Evolutionary conservation across 2,113 vertebrate species (phyloP).

Genomic region (Crypturellus undulatus): DNA sequence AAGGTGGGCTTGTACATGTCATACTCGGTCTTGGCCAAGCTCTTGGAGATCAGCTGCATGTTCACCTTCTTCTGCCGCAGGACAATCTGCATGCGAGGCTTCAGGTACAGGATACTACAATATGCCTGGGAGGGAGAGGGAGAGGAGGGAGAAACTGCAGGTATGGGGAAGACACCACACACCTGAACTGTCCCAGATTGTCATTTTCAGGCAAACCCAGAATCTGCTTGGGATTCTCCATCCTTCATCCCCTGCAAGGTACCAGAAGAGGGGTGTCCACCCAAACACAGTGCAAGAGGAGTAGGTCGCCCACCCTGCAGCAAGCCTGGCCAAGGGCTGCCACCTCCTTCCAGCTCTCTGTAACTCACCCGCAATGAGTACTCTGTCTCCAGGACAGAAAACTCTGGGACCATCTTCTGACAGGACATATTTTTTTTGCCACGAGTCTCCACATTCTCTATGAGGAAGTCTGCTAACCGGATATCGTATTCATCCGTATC

Average conservation of each 20-base stretch:
- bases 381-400: slow-evolving; percentile 79
- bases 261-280: neutral
- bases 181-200: neutral
- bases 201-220: neutral
- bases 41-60: slow-evolving; percentile 82
- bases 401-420: slow-evolving; percentile 54
- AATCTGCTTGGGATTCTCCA: neutral
- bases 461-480: slow-evolving; percentile 78
- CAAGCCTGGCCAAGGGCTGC: neutral
- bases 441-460: slow-evolving; percentile 68
- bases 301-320: neutral
- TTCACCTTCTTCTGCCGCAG: slow-evolving; percentile 82
- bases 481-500: slow-evolving; percentile 78
- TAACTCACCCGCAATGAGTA: slow-evolving; percentile 85
- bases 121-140: slow-evolving; percentile 74
- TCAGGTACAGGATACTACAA: slow-evolving; percentile 86
- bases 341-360: neutral
- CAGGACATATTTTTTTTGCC: slow-evolving; percentile 52
- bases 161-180: neutral
- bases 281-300: neutral
- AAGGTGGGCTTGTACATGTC: slow-evolving; percentile 85
- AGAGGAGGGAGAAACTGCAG: neutral
- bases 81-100: slow-evolving; percentile 84
- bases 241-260: neutral
- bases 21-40: slow-evolving; percentile 79